These are phyloP conservation scores for Halichoerus grypus DNA, from an alignment of 2,113 vertebrate species.

Conservation along the genomic window DNA sequence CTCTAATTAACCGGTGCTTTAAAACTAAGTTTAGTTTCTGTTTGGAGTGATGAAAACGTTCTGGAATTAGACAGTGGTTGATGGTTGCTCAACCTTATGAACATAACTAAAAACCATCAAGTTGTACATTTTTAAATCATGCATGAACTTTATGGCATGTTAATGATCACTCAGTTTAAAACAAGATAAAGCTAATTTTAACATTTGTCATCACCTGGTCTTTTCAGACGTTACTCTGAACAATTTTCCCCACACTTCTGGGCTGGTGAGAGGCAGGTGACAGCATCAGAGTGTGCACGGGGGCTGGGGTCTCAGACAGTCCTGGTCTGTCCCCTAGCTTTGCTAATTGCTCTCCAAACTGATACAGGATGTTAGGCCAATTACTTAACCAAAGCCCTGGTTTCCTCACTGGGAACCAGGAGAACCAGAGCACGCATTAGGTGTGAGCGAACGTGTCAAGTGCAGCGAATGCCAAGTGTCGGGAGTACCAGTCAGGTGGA, in stretches of 20 bases:
- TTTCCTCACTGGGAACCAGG: neutral
- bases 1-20: neutral
- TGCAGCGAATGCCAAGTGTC: neutral
- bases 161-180: neutral
- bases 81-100: neutral
- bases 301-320: neutral
- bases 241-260: neutral
- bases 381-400: neutral
- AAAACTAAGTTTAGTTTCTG: slow-evolving; percentile 10
- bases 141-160: neutral
- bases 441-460: too few species aligned
- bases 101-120: neutral
- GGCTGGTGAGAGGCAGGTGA: neutral
- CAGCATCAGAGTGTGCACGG: neutral
- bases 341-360: neutral
- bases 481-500: neutral
- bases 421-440: neutral
- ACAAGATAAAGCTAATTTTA: slow-evolving; percentile 39
- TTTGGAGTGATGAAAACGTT: neutral
- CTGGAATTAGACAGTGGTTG: neutral
- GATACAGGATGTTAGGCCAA: neutral
- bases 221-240: neutral
- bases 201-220: neutral
- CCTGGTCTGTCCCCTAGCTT: neutral
- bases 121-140: neutral